A percentile compares a stretch with the other conserved stretches of the same genome.
These are phyloP conservation scores for Phyllotreta cruciferae DNA, from an alignment of 2,888 invertebrate genomes.

Conservation along the genomic window DNA sequence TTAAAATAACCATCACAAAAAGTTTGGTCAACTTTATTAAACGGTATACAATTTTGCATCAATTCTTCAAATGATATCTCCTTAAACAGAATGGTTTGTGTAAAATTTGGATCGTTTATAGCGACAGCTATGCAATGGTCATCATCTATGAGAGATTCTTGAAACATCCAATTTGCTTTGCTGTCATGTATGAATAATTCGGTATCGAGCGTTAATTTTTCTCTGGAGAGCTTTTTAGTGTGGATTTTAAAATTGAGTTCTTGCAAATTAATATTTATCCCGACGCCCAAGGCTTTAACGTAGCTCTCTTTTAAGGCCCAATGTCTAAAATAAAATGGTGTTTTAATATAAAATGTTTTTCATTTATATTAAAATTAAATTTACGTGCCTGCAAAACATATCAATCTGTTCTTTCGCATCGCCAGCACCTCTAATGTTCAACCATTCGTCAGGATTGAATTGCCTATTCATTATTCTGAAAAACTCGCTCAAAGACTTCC, in stretches of 20 bases:
- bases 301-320: constrained; percentile 97
- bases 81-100: constrained; percentile 58
- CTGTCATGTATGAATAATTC: constrained; percentile 68
- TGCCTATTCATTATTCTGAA: constrained; percentile 88
- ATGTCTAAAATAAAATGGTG: constrained; percentile 62
- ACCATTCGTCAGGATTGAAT: constrained; percentile 85
- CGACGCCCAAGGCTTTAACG: constrained; percentile 88
- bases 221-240: constrained; percentile 62
- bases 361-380: background rate
- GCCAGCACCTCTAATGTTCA: constrained; percentile 66
- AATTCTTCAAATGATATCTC: constrained; percentile 68
- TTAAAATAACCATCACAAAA: constrained; percentile 67
- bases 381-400: constrained; percentile 70
- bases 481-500: constrained; percentile 77
- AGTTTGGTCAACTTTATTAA: constrained; percentile 62
- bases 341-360: background rate
- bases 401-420: constrained; percentile 72
- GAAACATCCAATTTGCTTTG: constrained; percentile 76
- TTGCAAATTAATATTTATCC: constrained; percentile 79
- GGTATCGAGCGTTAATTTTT: constrained; percentile 68
- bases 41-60: constrained; percentile 63
- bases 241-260: constrained; percentile 77
- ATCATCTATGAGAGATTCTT: constrained; percentile 80
- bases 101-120: constrained; percentile 53
- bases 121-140: constrained; percentile 84